A percentile compares a stretch with the other conserved stretches of the same genome.
These are phyloP conservation scores for Geothlypis trichas DNA, from an alignment of 2,113 vertebrate genomes.

Conservation along the genomic window DNA sequence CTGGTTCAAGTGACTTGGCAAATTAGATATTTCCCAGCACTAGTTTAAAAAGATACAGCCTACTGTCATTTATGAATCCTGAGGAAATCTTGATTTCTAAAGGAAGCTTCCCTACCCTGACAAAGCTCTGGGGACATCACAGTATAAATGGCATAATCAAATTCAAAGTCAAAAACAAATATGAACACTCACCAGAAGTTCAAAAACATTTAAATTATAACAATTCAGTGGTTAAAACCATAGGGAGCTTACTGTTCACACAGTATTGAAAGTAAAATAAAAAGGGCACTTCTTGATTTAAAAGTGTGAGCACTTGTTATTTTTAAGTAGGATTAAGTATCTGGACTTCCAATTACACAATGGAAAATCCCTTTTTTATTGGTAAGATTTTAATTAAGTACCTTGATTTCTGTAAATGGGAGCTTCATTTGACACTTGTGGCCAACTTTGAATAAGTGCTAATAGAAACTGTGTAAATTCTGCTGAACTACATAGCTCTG, in stretches of 20 bases:
- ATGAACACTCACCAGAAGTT: constrained; percentile 4
- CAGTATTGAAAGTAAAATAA: constrained; percentile 13
- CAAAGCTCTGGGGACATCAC: not conserved
- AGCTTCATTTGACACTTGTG: constrained; percentile 61
- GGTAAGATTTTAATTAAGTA: constrained; percentile 67
- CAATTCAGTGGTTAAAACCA: constrained; percentile 13
- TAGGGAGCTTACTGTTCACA: constrained; percentile 27
- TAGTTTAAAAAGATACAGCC: not conserved
- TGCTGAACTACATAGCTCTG: constrained; percentile 1
- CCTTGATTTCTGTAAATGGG: constrained; percentile 49
- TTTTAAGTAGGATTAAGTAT: constrained; percentile 62
- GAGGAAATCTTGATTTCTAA: not conserved
- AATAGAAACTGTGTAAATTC: constrained; percentile 51
- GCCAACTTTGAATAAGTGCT: constrained; percentile 44
- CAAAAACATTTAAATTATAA: constrained; percentile 38
- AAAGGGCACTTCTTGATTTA: constrained; percentile 28
- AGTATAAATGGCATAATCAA: not conserved
- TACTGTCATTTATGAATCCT: not conserved
- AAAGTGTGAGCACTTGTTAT: constrained; percentile 31
- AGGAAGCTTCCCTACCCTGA: not conserved
- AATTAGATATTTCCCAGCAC: not conserved
- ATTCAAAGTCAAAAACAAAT: constrained; percentile 18
- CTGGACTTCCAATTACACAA: constrained; percentile 55
- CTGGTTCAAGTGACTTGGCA: not conserved
- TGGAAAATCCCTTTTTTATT: constrained; percentile 60